Evolutionary conservation across 2,888 invertebrate genomes (phyloP).

Genomic region (Microctonus hyperodae): DNA sequence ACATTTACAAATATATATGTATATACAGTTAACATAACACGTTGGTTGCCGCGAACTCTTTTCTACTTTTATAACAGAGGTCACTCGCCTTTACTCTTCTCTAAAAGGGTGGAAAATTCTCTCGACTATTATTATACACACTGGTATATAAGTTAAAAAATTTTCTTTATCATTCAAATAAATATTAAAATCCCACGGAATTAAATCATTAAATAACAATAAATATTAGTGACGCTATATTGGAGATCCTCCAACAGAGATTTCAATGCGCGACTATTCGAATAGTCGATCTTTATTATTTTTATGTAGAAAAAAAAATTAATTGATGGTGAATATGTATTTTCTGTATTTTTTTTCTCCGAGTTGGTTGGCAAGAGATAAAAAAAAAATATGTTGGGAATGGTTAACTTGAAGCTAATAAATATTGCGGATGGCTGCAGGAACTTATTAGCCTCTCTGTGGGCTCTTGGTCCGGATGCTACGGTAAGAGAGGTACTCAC

Average conservation of each 20-base stretch:
- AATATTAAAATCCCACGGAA: neutral
- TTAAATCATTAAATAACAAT: constrained; percentile 29
- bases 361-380: too few species aligned
- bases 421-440: constrained; percentile 43
- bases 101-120: neutral
- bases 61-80: neutral
- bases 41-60: neutral
- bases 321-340: neutral
- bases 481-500: neutral
- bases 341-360: neutral
- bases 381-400: neutral
- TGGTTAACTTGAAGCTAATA: neutral
- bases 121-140: neutral
- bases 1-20: neutral
- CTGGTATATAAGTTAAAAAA: neutral
- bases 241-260: neutral
- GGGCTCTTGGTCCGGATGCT: neutral
- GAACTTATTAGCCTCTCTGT: constrained; percentile 57
- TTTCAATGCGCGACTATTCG: neutral
- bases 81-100: neutral
- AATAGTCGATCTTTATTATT: neutral
- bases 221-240: constrained; percentile 51
- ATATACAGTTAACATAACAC: neutral
- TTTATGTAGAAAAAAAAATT: neutral
- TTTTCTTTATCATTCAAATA: neutral